Base-by-base conservation (phyloP, 2,797 vertebrate genomes). In the Anguilla anguilla region DNA sequence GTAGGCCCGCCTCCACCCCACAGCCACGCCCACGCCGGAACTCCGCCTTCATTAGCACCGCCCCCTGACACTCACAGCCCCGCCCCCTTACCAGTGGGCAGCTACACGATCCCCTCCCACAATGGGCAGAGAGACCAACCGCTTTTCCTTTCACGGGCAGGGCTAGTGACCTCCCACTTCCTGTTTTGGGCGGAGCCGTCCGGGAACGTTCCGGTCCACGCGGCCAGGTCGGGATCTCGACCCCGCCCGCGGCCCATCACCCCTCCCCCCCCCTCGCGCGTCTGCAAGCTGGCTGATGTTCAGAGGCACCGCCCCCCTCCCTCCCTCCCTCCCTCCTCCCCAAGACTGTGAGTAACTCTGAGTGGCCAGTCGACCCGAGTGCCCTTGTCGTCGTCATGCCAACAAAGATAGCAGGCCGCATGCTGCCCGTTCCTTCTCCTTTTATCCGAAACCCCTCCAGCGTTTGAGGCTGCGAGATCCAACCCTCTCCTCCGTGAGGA, bases 401-500 rank as follows among this genome's bases (percentile, higher is more conserved):
- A 85, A 22, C 88, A 88, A 85, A 81, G 87, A 89, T 69, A 86
- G 84, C 59, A 86, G 85, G 93, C 91, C 94, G 94, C 92, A 92
- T 93, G 82, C 94, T 93, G 93, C 88, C 93, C 90, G 86, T 95
- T 93, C 92, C 86, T 87, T 87, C 53, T 86, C 53, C 25, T 57
- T 55, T 86, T 69, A 85, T 53, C 61, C 86, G 77, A 19, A 72
- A 6, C 79, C 85, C n/a, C 85, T 85, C 86, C 88, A 87, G 51
- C 89, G 64, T 61, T 31, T 77, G 87, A 95, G 95, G 96, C 96
- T 96, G 96, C 95, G 96, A 96, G 91, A 82, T 13, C 94, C 91
- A 93, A 96, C 94, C 94, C 97, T 98, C 98, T 98, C 98, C 98
- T 99, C 98, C 94, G 85, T 97, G 97, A 97, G 97, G 97, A 97